phyloP scores from a whole-genome alignment of 1,140 invertebrate species.

The Sitodiplosis mosellana region DNA sequence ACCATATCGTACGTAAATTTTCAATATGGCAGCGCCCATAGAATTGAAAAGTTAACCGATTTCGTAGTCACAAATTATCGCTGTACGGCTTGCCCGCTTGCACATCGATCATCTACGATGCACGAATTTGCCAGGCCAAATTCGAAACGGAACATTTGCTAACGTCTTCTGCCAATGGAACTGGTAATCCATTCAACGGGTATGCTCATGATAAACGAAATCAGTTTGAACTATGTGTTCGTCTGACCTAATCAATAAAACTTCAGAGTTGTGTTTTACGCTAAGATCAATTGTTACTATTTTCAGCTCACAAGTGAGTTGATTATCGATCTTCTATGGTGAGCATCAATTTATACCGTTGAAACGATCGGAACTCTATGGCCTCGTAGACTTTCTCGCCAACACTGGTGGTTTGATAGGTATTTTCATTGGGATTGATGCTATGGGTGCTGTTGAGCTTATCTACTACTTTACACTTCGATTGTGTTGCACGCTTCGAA shows the following conservation, averaged over 20 bases:
- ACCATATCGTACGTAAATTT: too few species aligned
- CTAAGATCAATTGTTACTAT: too few species aligned
- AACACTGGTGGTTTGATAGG: slow-evolving; percentile 36
- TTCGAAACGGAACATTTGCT: slow-evolving; percentile 34
- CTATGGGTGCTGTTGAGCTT: slow-evolving; percentile 33
- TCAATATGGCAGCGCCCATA: too few species aligned
- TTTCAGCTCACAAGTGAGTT: slow-evolving; percentile 16
- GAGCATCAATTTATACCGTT: slow-evolving; percentile 30
- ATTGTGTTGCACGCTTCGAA: slow-evolving; percentile 24
- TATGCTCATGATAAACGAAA: too few species aligned
- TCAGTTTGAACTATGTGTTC: too few species aligned
- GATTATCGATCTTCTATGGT: slow-evolving; percentile 30
- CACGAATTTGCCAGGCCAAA: slow-evolving; percentile 44
- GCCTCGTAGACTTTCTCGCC: slow-evolving; percentile 32
- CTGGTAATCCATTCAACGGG: slow-evolving; percentile 2
- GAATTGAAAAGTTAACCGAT: too few species aligned
- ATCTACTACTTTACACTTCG: slow-evolving; percentile 33
- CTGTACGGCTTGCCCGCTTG: slow-evolving; percentile 36
- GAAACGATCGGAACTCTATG: slow-evolving; percentile 31
- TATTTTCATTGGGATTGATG: slow-evolving; percentile 36
- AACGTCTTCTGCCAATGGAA: too few species aligned
- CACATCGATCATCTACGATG: slow-evolving; percentile 42
- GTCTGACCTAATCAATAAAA: too few species aligned
- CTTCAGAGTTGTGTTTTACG: too few species aligned
- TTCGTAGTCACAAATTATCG: too few species aligned